phyloP scores from a whole-genome alignment of 2,888 invertebrate species.

The Gortyna flavago region DNA sequence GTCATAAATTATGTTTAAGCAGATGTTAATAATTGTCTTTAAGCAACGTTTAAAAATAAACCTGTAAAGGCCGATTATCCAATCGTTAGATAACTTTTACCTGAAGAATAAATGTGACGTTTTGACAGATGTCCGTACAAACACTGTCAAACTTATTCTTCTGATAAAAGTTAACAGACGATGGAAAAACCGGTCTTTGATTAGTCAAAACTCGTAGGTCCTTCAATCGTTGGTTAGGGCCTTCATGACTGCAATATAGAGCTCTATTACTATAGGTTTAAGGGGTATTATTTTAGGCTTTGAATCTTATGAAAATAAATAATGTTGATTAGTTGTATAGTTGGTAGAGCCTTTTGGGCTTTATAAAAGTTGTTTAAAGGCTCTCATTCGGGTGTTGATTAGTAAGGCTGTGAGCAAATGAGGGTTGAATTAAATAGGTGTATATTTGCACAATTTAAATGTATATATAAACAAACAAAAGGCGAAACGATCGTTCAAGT shows the following conservation, averaged over 20 bases:
- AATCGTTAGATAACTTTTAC: too few species aligned
- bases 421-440: slow-evolving; percentile 12
- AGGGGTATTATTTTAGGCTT: slow-evolving; percentile 28
- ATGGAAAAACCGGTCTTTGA: neutral
- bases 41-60: too few species aligned
- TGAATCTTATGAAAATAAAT: slow-evolving; percentile 1
- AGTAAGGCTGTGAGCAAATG: slow-evolving; percentile 26
- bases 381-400: neutral
- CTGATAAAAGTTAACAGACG: too few species aligned
- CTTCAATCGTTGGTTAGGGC: neutral
- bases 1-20: too few species aligned
- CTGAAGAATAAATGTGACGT: too few species aligned
- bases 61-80: too few species aligned
- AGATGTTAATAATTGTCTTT: too few species aligned
- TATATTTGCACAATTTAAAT: slow-evolving; percentile 2
- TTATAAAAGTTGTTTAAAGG: neutral
- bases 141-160: too few species aligned
- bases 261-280: slow-evolving; percentile 11
- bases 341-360: neutral
- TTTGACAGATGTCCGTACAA: too few species aligned
- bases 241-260: neutral
- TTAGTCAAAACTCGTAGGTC: neutral
- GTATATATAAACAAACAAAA: neutral
- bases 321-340: slow-evolving; percentile 21
- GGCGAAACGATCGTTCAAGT: neutral